A percentile compares a stretch with the other conserved stretches of the same genome.
These are phyloP conservation scores for Brenthis hecate DNA, from an alignment of 2,888 invertebrate genomes.

Conservation along the genomic window DNA sequence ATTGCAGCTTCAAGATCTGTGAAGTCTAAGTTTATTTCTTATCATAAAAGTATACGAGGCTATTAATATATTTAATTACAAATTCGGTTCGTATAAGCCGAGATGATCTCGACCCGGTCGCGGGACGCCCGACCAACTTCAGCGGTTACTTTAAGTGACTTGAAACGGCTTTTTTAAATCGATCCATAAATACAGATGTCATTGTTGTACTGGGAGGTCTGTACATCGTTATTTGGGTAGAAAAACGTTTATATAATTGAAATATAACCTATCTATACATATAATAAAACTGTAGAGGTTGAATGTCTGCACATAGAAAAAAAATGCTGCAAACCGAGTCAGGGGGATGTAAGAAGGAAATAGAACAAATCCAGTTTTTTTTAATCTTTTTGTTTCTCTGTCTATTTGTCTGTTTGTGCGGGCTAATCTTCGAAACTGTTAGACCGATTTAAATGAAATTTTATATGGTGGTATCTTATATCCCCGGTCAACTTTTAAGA, in stretches of 20 bases:
- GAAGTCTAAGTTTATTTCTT: slow-evolving; percentile 33
- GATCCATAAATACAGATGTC: slow-evolving; percentile 31
- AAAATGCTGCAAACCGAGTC: no score
- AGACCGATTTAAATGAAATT: no score
- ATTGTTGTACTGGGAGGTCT: not conserved
- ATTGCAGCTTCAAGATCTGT: slow-evolving; percentile 23
- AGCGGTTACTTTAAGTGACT: slow-evolving; percentile 35
- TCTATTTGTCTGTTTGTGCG: no score
- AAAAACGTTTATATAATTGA: not conserved
- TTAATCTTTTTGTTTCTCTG: no score
- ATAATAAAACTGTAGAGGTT: no score
- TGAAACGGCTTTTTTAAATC: slow-evolving; percentile 32
- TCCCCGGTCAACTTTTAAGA: no score
- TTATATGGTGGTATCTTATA: no score
- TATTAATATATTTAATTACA: slow-evolving; percentile 43
- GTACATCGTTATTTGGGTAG: not conserved
- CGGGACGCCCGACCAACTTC: slow-evolving; percentile 32
- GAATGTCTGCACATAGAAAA: no score
- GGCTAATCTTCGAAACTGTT: no score
- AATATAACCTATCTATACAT: no score
- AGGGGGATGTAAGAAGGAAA: no score
- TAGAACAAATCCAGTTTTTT: no score
- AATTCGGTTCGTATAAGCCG: slow-evolving; percentile 36
- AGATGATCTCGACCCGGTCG: slow-evolving; percentile 27
- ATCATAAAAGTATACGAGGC: slow-evolving; percentile 43